A percentile compares a stretch with the other conserved stretches of the same genome.
Evolutionary conservation across 2,888 invertebrate species (phyloP).

Genomic region (Diaprepes abbreviatus): DNA sequence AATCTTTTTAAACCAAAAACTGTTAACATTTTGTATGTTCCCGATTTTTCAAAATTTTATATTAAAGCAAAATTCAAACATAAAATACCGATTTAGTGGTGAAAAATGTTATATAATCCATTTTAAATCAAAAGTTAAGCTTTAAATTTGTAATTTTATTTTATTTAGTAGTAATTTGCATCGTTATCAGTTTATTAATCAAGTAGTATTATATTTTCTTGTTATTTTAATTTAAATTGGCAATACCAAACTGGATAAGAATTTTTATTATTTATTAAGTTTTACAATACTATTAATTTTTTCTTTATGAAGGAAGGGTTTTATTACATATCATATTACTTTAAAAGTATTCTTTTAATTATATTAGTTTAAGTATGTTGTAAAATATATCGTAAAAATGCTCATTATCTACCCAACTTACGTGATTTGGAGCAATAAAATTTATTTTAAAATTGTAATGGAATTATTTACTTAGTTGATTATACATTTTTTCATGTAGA

Average conservation of each 20-base stretch:
- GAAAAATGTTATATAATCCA: not conserved
- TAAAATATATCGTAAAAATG: slow-evolving; percentile 14
- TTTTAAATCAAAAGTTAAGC: slow-evolving; percentile 12
- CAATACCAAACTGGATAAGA: not conserved
- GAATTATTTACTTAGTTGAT: too few species aligned
- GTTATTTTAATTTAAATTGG: slow-evolving; percentile 1
- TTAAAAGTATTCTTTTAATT: slow-evolving; percentile 4
- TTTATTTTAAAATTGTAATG: not conserved
- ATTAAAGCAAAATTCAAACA: too few species aligned
- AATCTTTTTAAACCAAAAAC: too few species aligned
- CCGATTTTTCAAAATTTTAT: too few species aligned
- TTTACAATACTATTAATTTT: slow-evolving; percentile 1
- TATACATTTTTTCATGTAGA: too few species aligned
- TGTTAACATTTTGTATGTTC: too few species aligned
- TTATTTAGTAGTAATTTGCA: not conserved
- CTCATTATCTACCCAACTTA: slow-evolving; percentile 1
- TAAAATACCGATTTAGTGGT: not conserved
- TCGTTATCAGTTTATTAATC: not conserved
- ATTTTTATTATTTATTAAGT: not conserved
- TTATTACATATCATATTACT: slow-evolving; percentile 16
- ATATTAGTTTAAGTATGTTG: not conserved
- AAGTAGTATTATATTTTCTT: not conserved
- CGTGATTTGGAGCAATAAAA: slow-evolving; percentile 15
- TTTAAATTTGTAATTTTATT: not conserved
- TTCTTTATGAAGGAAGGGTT: not conserved